phyloP scores from a whole-genome alignment of 2,113 vertebrate species.

The Scomber scombrus region DNA sequence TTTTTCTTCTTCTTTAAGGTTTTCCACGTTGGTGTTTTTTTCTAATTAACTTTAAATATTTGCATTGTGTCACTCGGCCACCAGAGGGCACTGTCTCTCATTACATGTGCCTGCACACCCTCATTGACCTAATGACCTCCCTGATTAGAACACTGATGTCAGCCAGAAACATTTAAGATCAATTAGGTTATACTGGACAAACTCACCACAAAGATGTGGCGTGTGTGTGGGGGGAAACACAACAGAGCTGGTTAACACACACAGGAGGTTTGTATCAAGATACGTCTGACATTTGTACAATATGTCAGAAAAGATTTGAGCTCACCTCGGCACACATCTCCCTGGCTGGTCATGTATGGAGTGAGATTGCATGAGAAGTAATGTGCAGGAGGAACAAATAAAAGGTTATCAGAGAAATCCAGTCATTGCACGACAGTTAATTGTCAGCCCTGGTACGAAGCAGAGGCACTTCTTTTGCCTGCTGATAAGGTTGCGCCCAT shows the following conservation, averaged over 20 bases:
- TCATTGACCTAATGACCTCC: slow-evolving; percentile 71
- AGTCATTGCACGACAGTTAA: slow-evolving; percentile 81
- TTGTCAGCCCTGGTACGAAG: slow-evolving; percentile 73
- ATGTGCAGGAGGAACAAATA: slow-evolving; percentile 66
- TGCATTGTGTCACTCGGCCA: slow-evolving; percentile 27
- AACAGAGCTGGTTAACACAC: slow-evolving; percentile 9
- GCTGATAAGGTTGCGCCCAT: slow-evolving; percentile 79
- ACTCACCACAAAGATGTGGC: slow-evolving; percentile 36
- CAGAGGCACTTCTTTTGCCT: slow-evolving; percentile 75
- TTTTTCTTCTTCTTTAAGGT: too few relatives aligned
- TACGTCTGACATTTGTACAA: slow-evolving; percentile 51
- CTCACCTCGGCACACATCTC: slow-evolving; percentile 69
- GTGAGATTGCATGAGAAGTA: slow-evolving; percentile 57
- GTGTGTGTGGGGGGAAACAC: not conserved
- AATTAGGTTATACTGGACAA: slow-evolving; percentile 4
- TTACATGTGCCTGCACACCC: not conserved
- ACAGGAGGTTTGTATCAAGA: slow-evolving; percentile 28
- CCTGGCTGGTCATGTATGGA: slow-evolving; percentile 17
- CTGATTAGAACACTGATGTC: slow-evolving; percentile 23
- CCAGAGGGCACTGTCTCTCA: slow-evolving; percentile 66
- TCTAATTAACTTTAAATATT: not conserved
- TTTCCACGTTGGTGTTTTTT: not conserved
- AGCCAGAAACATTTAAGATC: slow-evolving; percentile 37
- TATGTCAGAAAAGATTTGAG: slow-evolving; percentile 74
- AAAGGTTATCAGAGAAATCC: slow-evolving; percentile 83